Evolutionary conservation across 2,113 vertebrate species (phyloP).

Genomic region (Serinus canaria): DNA sequence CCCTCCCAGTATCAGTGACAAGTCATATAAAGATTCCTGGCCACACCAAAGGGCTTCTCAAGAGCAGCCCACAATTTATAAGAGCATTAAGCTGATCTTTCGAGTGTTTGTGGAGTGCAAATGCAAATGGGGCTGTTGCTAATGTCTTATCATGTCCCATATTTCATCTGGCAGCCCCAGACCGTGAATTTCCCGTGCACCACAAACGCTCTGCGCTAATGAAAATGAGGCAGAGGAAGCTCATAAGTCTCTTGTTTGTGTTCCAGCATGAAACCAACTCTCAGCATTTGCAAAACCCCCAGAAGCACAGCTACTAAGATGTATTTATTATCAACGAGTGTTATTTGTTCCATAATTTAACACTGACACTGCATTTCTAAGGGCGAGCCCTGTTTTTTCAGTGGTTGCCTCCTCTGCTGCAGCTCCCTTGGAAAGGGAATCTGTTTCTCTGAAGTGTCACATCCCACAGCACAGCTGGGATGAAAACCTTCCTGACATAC

Average conservation of each 20-base stretch:
- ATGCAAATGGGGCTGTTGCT: not conserved
- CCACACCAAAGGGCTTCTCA: not conserved
- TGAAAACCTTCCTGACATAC: not conserved
- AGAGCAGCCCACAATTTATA: not conserved
- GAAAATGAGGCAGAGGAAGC: not conserved
- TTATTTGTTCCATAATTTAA: slow-evolving; percentile 30
- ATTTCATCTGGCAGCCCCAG: not conserved
- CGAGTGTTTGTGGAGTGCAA: not conserved
- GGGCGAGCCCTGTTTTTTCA: not conserved
- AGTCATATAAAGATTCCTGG: not conserved
- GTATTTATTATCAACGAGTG: slow-evolving; percentile 16
- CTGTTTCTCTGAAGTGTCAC: not conserved
- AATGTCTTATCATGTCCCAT: not conserved
- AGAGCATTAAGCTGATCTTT: not conserved
- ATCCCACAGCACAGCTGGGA: not conserved
- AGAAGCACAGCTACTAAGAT: slow-evolving; percentile 4
- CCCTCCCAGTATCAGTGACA: not conserved
- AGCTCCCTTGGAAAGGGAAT: not conserved
- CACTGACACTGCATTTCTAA: not conserved
- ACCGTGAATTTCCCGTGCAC: not conserved
- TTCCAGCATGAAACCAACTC: not conserved
- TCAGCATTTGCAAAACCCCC: not conserved
- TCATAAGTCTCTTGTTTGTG: not conserved
- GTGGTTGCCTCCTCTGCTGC: not conserved
- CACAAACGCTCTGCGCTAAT: not conserved